phyloP scores from a whole-genome alignment of 2,888 invertebrate genomes.

The Oxyteleia sp. region DNA sequence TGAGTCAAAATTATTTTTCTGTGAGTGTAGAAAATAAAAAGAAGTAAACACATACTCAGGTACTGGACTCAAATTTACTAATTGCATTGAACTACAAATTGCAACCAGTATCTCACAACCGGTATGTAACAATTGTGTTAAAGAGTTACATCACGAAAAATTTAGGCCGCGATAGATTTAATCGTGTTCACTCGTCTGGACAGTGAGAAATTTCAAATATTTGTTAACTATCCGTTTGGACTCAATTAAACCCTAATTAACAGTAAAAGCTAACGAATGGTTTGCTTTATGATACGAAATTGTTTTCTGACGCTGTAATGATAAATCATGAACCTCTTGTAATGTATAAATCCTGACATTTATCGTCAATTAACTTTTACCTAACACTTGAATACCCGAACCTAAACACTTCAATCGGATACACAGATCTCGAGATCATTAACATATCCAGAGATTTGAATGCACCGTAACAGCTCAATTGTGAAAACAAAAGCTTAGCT shows the following conservation, averaged over 20 bases:
- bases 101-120: too few species aligned
- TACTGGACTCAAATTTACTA: too few species aligned
- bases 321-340: background rate
- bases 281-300: too few species aligned
- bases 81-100: too few species aligned
- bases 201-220: background rate
- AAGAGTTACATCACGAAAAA: too few species aligned
- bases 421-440: background rate
- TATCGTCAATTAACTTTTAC: background rate
- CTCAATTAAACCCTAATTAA: background rate
- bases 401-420: background rate
- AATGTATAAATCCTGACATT: background rate
- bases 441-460: background rate
- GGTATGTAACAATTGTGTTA: too few species aligned
- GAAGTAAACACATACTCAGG: too few species aligned
- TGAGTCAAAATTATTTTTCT: too few species aligned
- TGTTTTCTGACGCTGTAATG: background rate
- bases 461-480: conserved; percentile 22
- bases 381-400: background rate
- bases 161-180: conserved; percentile 11
- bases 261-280: too few species aligned
- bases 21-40: too few species aligned
- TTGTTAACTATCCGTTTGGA: background rate
- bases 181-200: conserved; percentile 1
- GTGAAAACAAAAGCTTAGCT: conserved; percentile 18